Percentiles rank a stretch among this genome's conserved stretches.
These are phyloP conservation scores for Mola mola DNA, from an alignment of 2,113 vertebrate species.

Conservation along the genomic window DNA sequence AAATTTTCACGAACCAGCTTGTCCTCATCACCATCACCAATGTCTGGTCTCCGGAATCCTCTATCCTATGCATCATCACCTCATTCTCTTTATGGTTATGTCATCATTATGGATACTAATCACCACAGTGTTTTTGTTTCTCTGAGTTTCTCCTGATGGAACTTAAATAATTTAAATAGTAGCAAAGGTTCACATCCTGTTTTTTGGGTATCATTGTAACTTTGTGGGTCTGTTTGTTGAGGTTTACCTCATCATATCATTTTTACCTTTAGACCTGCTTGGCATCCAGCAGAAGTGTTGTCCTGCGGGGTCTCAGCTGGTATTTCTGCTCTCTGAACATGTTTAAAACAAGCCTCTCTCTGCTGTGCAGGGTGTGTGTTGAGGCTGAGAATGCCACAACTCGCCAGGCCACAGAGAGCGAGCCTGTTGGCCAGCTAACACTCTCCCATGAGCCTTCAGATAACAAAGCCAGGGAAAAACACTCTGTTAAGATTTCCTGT, in stretches of 20 bases:
- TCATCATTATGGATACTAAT: no score
- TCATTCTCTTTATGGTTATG: no score
- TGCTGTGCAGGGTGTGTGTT: constrained; percentile 6
- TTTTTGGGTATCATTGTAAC: background rate
- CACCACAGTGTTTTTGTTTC: no score
- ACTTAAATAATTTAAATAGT: background rate
- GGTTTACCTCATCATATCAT: background rate
- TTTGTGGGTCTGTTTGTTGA: background rate
- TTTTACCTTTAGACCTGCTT: background rate
- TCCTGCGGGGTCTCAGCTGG: constrained; percentile 4
- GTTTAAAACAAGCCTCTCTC: constrained; percentile 15
- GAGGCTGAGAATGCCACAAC: constrained; percentile 20
- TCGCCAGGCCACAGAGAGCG: constrained; percentile 23
- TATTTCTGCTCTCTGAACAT: constrained; percentile 11
- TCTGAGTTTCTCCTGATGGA: no score
- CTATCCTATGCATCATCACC: no score
- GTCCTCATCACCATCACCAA: no score
- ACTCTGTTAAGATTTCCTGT: constrained; percentile 48
- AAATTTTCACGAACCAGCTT: no score
- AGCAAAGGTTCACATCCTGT: background rate
- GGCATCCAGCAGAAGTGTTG: background rate
- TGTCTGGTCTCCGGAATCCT: no score
- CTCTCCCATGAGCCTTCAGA: background rate
- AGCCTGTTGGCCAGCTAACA: background rate
- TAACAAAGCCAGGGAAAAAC: constrained; percentile 23